Percentiles rank a stretch among this genome's conserved stretches.
Evolutionary conservation across 2,113 vertebrate genomes (phyloP).

Genomic region (Macroglossus sobrinus): DNA sequence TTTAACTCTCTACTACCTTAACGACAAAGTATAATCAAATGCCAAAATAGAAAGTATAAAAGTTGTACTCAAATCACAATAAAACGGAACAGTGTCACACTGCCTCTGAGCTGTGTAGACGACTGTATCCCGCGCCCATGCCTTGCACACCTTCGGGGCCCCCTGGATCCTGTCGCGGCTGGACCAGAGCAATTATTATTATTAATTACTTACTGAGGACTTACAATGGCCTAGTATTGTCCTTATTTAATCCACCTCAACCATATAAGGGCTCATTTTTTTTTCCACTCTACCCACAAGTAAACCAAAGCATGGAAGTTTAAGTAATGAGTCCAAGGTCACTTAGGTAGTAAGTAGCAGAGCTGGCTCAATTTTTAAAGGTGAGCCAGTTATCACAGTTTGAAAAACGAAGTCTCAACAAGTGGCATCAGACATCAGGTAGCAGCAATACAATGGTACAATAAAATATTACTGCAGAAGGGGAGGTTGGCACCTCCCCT

Average conservation of each 20-base stretch:
- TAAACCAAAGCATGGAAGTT: neutral
- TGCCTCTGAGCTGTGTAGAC: too few species aligned
- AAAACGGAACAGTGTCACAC: too few species aligned
- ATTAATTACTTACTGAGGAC: too few species aligned
- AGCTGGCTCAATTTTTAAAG: neutral
- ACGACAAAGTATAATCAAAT: too few species aligned
- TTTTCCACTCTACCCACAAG: neutral
- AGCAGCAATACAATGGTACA: too few species aligned
- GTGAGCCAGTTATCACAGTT: neutral
- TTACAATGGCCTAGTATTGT: neutral
- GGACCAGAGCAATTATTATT: too few species aligned
- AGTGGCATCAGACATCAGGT: neutral
- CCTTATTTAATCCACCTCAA: neutral
- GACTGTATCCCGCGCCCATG: too few species aligned
- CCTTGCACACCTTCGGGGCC: too few species aligned
- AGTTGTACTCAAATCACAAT: too few species aligned
- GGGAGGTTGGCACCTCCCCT: fast-evolving
- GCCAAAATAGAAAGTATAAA: too few species aligned
- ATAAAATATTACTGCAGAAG: neutral
- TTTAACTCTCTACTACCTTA: too few species aligned
- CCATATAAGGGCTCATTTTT: neutral
- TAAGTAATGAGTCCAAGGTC: neutral
- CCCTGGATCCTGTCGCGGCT: too few species aligned
- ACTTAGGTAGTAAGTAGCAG: neutral
- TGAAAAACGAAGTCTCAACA: neutral